A percentile compares a stretch with the other conserved stretches of the same genome.
These are phyloP conservation scores for Drosophila borealis DNA, from an alignment of 2,888 invertebrate genomes.

Conservation along the genomic window DNA sequence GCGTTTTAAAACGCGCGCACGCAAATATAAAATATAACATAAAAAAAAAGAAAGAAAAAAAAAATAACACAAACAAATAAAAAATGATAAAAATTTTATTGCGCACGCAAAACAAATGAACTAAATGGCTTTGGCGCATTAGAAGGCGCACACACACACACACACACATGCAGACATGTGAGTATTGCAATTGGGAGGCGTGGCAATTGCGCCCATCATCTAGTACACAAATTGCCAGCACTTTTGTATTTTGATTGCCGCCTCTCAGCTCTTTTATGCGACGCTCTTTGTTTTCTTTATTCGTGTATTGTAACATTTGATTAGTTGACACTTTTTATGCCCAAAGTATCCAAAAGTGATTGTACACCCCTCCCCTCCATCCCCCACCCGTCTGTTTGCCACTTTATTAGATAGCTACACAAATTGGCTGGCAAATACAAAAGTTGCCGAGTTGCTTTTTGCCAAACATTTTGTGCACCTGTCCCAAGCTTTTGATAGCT, in stretches of 20 bases:
- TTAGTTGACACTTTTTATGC: conserved; percentile 77
- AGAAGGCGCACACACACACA: conserved; percentile 31
- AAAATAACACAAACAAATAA: conserved; percentile 63
- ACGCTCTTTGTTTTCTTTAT: conserved; percentile 44
- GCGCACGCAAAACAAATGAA: conserved; percentile 79
- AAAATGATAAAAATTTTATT: conserved; percentile 79
- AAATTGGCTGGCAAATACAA: conserved; percentile 53
- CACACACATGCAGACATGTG: background rate
- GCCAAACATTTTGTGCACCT: conserved; percentile 20
- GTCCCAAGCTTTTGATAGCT: background rate
- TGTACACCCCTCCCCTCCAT: conserved; percentile 3
- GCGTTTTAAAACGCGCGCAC: conserved; percentile 61
- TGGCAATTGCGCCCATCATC: conserved; percentile 45
- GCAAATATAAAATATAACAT: conserved; percentile 24
- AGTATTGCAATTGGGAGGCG: conserved; percentile 42
- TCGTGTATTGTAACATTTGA: conserved; percentile 60
- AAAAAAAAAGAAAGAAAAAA: conserved; percentile 25
- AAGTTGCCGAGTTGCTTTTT: conserved; percentile 35
- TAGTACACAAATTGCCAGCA: conserved; percentile 67
- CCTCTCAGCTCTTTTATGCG: conserved; percentile 48
- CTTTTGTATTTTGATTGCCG: conserved; percentile 73
- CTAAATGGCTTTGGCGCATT: conserved; percentile 75
- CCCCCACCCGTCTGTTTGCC: background rate
- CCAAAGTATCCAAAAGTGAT: conserved; percentile 39
- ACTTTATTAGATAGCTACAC: conserved; percentile 29